Evolutionary conservation across 2,113 vertebrate species (phyloP).

Genomic region (Pachyramphus minor): DNA sequence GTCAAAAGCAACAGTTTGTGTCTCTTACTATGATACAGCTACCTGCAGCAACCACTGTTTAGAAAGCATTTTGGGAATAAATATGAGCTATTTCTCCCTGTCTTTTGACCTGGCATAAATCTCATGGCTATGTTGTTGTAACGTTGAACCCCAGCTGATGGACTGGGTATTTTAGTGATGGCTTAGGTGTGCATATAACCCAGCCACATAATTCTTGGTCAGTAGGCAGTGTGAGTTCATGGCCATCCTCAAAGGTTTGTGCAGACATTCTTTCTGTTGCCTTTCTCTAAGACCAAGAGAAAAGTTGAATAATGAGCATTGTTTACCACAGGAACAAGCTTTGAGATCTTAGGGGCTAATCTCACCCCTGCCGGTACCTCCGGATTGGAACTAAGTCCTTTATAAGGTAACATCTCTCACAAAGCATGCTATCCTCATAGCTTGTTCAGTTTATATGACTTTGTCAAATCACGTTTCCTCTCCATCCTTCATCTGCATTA

Average conservation of each 20-base stretch:
- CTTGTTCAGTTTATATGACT: neutral
- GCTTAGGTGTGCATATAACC: neutral
- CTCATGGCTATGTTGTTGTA: neutral
- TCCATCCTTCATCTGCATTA: neutral
- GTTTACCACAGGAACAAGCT: neutral
- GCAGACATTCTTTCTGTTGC: neutral
- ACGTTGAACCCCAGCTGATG: neutral
- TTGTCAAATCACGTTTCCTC: neutral
- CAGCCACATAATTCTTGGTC: neutral
- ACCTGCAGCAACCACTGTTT: neutral
- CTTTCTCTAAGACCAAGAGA: neutral
- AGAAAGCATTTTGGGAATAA: neutral
- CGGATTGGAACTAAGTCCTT: neutral
- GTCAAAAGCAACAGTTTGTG: accelerated
- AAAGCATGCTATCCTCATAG: neutral
- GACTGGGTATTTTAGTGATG: neutral
- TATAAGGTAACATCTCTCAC: neutral
- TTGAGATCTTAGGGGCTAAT: neutral
- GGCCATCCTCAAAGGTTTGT: neutral
- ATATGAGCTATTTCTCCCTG: neutral
- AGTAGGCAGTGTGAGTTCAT: neutral
- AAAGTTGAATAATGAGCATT: neutral
- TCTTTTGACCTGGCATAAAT: neutral
- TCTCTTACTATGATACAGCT: neutral
- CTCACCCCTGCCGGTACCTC: neutral